phyloP scores from a whole-genome alignment of 2,888 invertebrate species.

The Heliconius aoede region DNA sequence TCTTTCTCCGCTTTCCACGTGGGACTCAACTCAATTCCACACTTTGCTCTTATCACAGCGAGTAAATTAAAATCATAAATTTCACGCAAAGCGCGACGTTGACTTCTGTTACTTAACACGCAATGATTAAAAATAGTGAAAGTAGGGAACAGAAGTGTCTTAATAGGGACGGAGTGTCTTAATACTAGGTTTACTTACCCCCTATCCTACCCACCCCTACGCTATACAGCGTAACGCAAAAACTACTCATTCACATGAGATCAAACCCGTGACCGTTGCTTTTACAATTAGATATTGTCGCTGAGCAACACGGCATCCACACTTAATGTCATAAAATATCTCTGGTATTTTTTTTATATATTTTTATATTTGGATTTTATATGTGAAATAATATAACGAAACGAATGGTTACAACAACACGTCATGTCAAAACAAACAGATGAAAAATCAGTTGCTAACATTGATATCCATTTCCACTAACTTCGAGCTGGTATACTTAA shows the following conservation, averaged over 20 bases:
- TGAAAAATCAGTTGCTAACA: neutral
- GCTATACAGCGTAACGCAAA: no score
- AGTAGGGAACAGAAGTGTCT: neutral
- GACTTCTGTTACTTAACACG: neutral
- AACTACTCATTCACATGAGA: no score
- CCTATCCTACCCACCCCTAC: no score
- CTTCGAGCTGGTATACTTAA: neutral
- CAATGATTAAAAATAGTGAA: neutral
- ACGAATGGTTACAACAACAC: neutral
- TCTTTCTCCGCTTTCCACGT: no score
- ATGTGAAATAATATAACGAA: neutral
- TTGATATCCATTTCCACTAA: neutral
- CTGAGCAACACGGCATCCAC: no score
- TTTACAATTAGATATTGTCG: no score
- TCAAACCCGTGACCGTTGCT: no score
- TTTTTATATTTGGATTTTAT: neutral
- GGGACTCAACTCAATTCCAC: no score
- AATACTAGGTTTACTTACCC: neutral
- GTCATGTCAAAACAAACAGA: conserved; percentile 7
- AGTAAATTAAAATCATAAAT: no score
- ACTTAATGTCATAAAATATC: no score
- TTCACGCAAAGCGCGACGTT: neutral
- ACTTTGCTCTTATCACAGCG: no score
- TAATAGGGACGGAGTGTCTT: neutral
- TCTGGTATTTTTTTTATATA: neutral